A percentile compares a stretch with the other conserved stretches of the same genome.
phyloP scores from a whole-genome alignment of 2,113 vertebrate species.

The Vanacampus margaritifer region DNA sequence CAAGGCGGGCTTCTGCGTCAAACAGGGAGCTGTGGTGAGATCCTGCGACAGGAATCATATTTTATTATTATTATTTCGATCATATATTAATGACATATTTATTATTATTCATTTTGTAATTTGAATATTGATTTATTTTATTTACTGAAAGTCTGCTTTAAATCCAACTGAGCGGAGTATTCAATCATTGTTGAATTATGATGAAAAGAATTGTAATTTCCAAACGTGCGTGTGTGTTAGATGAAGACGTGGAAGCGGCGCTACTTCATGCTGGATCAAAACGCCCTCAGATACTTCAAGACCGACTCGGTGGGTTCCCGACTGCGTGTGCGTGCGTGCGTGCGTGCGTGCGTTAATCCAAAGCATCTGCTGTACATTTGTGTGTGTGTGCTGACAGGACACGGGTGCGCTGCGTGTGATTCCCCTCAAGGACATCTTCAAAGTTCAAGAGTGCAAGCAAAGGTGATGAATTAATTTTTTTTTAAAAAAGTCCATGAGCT shows the following conservation, averaged over 20 bases:
- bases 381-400: constrained; percentile 62
- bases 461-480: no score
- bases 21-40: constrained; percentile 95
- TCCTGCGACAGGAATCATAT: no score
- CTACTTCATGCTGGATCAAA: constrained; percentile 92
- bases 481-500: no score
- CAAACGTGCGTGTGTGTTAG: constrained; percentile 58
- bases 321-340: background rate
- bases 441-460: constrained; percentile 94
- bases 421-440: constrained; percentile 89
- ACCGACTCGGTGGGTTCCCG: constrained; percentile 80
- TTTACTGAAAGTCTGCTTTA: no score
- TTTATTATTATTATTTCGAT: no score
- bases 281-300: constrained; percentile 91
- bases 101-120: no score
- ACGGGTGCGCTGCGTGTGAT: constrained; percentile 87
- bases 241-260: constrained; percentile 99
- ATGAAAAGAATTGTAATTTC: background rate
- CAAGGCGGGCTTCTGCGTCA: constrained; percentile 93
- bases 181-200: no score
- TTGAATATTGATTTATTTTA: no score
- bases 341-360: background rate
- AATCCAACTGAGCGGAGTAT: no score
- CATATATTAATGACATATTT: no score
- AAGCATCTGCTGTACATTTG: background rate